Conservation (phyloP, 2,888 invertebrate species). For the Eilema sororculum region DNA sequence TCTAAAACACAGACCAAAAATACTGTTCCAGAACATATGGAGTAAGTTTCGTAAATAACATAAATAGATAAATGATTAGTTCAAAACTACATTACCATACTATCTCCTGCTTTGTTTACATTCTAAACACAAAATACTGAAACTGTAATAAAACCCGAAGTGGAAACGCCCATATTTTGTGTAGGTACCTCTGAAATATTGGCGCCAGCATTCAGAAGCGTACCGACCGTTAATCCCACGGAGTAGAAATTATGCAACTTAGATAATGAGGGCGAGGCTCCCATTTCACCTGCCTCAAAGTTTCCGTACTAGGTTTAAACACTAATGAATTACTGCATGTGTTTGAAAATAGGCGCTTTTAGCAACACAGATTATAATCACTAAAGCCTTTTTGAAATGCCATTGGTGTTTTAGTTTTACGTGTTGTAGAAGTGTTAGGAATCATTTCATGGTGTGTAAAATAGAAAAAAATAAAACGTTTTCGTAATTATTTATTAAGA, state of each 20-base stretch:
- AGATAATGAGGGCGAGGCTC: slow-evolving; percentile 45
- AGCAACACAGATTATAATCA: background rate
- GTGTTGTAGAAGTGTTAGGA: no score
- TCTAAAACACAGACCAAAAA: no score
- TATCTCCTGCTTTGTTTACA: background rate
- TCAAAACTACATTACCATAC: no score
- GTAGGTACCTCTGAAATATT: slow-evolving; percentile 33
- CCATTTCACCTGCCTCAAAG: slow-evolving; percentile 39
- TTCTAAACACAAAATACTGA: background rate
- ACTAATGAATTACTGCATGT: slow-evolving; percentile 13
- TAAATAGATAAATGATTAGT: no score
- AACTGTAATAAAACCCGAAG: background rate
- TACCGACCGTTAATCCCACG: slow-evolving; percentile 37
- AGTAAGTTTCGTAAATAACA: background rate
- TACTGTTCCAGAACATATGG: no score
- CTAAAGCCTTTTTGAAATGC: background rate
- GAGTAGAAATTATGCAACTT: slow-evolving; percentile 47
- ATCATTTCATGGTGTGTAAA: background rate
- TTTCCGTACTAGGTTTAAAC: slow-evolving; percentile 20
- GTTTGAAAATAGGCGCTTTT: background rate
- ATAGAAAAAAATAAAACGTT: no score
- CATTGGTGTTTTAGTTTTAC: background rate
- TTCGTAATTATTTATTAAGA: no score
- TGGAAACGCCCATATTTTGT: slow-evolving; percentile 13
- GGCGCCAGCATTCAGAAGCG: slow-evolving; percentile 29